These are phyloP conservation scores for Lucilia sericata DNA, from an alignment of 1,140 invertebrate genomes.

Conservation along the genomic window DNA sequence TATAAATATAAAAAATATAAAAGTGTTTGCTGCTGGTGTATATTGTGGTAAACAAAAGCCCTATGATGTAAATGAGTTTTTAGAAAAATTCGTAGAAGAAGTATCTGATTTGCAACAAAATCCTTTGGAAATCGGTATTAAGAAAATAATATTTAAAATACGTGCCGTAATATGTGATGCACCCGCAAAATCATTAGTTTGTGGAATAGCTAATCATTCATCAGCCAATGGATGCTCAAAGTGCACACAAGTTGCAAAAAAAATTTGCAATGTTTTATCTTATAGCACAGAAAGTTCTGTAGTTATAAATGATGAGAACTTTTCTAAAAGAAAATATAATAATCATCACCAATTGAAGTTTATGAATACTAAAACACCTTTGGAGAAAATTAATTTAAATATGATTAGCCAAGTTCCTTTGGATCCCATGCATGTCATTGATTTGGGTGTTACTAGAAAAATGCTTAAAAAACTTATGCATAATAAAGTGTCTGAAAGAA, in stretches of 20 bases:
- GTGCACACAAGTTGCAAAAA: background rate
- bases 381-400: slow-evolving; percentile 41
- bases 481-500: background rate
- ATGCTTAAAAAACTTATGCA: background rate
- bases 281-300: background rate
- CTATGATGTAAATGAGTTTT: background rate
- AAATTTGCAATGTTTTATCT: background rate
- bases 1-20: too few species aligned
- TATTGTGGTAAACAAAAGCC: background rate
- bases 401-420: slow-evolving; percentile 40
- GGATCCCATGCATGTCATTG: slow-evolving; percentile 50
- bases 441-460: background rate
- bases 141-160: background rate
- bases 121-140: background rate
- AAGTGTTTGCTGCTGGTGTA: background rate
- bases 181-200: slow-evolving; percentile 33
- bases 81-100: background rate
- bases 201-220: slow-evolving; percentile 4
- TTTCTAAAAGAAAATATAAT: slow-evolving; percentile 33
- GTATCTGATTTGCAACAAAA: background rate
- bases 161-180: slow-evolving; percentile 37
- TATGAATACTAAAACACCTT: background rate
- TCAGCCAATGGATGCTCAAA: slow-evolving; percentile 34
- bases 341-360: slow-evolving; percentile 3
- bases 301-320: slow-evolving; percentile 35